phyloP scores from a whole-genome alignment of 2,888 invertebrate genomes.

The Philonicus albiceps region DNA sequence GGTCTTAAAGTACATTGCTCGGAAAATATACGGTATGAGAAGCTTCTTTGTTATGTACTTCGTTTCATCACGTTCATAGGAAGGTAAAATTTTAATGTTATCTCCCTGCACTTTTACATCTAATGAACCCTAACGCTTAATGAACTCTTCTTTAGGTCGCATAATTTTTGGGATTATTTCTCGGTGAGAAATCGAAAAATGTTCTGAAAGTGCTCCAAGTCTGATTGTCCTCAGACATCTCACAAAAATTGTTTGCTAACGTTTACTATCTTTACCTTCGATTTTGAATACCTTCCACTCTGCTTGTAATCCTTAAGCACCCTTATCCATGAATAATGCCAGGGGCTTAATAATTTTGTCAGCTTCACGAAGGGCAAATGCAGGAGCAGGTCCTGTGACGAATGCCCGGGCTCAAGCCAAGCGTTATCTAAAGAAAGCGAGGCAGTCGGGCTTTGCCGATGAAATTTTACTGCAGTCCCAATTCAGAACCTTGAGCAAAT shows the following conservation, averaged over 20 bases:
- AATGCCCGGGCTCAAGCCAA: background rate
- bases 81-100: background rate
- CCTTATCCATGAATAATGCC: background rate
- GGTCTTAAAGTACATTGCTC: too few species aligned
- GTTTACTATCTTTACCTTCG: background rate
- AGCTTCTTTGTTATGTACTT: background rate
- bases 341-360: background rate
- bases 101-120: background rate
- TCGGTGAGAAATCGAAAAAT: background rate
- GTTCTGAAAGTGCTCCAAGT: background rate
- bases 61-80: background rate
- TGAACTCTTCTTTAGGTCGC: background rate
- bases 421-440: background rate
- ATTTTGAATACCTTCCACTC: background rate
- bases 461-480: background rate
- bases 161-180: background rate
- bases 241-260: background rate
- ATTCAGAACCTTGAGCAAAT: background rate
- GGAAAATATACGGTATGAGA: background rate
- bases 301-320: background rate
- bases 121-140: background rate
- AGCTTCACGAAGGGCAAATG: background rate
- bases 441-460: background rate
- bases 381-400: background rate
- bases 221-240: background rate